Percentiles rank a stretch among this genome's conserved stretches.
These are phyloP conservation scores for Nesogale talazaci DNA, from an alignment of 2,113 vertebrate species.

Conservation along the genomic window DNA sequence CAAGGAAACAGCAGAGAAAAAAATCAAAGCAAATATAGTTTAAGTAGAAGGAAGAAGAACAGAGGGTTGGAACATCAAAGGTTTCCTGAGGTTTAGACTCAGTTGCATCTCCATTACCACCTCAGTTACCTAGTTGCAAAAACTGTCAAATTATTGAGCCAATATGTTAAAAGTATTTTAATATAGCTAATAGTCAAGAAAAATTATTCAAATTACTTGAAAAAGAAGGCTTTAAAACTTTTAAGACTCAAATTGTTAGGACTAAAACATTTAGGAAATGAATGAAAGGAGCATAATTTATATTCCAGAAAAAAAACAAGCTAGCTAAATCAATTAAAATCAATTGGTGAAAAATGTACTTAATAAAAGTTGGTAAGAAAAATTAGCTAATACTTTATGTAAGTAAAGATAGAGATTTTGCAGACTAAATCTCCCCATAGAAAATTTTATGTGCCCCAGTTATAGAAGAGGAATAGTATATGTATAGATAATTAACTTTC, in stretches of 20 bases:
- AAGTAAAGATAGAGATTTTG: background rate
- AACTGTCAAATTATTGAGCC: background rate
- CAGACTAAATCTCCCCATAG: background rate
- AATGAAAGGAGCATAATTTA: background rate
- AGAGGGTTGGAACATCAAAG: background rate
- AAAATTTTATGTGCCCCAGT: background rate
- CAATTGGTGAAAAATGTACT: background rate
- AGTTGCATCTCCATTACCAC: background rate
- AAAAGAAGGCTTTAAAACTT: slow-evolving; percentile 2
- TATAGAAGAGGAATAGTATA: background rate
- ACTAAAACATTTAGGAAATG: background rate
- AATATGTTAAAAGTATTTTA: background rate
- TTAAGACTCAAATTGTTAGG: background rate
- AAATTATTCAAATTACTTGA: background rate
- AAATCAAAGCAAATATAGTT: background rate
- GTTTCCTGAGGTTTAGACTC: background rate
- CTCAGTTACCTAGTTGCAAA: background rate
- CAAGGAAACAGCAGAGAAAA: background rate
- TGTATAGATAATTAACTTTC: slow-evolving; percentile 1
- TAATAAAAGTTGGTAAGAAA: background rate
- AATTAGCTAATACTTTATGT: background rate
- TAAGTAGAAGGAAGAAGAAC: background rate
- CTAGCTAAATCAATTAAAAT: background rate
- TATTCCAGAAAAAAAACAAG: background rate
- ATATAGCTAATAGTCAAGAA: background rate